A percentile compares a stretch with the other conserved stretches of the same genome.
phyloP scores from a whole-genome alignment of 1,140 invertebrate species.

The Fragariocoptes setiger region DNA sequence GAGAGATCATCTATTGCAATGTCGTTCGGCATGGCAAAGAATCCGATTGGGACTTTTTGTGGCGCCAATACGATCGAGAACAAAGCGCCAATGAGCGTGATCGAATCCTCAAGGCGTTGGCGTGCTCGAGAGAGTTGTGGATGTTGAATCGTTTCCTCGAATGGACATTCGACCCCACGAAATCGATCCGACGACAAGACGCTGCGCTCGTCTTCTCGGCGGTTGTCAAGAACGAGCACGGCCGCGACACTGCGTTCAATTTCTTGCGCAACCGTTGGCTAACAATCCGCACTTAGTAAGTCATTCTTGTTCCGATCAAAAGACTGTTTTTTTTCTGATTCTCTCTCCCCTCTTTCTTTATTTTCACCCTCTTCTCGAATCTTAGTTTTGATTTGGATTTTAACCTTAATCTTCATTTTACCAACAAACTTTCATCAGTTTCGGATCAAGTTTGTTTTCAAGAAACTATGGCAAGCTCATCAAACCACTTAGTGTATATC shows the following conservation, averaged over 20 bases:
- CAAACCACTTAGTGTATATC: constrained; percentile 29
- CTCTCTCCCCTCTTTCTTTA: too few relatives aligned
- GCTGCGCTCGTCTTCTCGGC: constrained; percentile 25
- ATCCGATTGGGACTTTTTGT: constrained; percentile 46
- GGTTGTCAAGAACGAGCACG: constrained; percentile 24
- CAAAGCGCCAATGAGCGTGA: constrained; percentile 13
- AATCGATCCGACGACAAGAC: constrained; percentile 33
- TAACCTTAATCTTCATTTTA: constrained; percentile 5
- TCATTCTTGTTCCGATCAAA: background rate
- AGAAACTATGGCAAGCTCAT: constrained; percentile 38
- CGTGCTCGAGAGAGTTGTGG: constrained; percentile 23
- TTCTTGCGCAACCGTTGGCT: constrained; percentile 38
- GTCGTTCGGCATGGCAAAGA: constrained; percentile 33
- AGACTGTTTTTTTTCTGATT: too few relatives aligned
- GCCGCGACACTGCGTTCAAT: constrained; percentile 29
- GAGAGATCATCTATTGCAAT: constrained; percentile 37
- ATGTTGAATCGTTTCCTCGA: constrained; percentile 24
- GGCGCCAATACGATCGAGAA: constrained; percentile 29
- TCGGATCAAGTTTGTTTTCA: constrained; percentile 30
- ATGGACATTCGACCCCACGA: constrained; percentile 24
- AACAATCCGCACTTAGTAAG: constrained; percentile 17
- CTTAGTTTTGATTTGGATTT: background rate
- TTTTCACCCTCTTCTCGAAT: too few relatives aligned
- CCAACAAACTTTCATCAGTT: constrained; percentile 25
- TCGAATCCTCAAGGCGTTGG: constrained; percentile 30